Evolutionary conservation across 2,113 vertebrate species (phyloP), one percentile per base, ranked within the genome.

Genomic region (Colossoma macropomum): DNA sequence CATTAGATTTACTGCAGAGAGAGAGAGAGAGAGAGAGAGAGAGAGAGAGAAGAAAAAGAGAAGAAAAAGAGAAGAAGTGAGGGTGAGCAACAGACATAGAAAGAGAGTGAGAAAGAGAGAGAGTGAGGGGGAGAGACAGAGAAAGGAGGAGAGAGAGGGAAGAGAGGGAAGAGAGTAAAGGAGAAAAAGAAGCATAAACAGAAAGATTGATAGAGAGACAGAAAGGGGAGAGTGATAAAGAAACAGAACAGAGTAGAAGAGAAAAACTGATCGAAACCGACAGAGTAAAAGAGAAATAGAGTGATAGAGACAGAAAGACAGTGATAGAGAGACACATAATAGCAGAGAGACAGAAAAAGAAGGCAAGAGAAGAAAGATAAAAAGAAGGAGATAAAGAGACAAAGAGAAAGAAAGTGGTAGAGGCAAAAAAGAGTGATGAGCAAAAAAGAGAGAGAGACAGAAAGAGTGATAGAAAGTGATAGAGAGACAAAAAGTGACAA

Each of bases 1-100:
- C 85, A 80, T 88, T 76, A 60, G 70, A 75, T 71, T 81, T 48
- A 25, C 66, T 72, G 34, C 81, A 28, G 70, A 56, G 68, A 52
- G 50, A 62, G 41, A 60, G 54, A 72, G 63, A 21, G 75, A 78
- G 66, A 30, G 19, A 56, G 45, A 59, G 73, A 32, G 77, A 66
- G 23, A 12, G 70, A 77, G 66, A 25, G n/a, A n/a, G n/a, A 23
- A 50, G 30, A 70, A 54, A 81, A 62, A 19, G 69, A 79, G 8
- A 30, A 56, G 54, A 56, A 23, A 23, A 23, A 56, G 19, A 56
- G 54, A 21, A 16, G 4, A 16, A 56, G 2, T 1, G 54, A 2
- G 7, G 11, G 1, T 1, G 54, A 56, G 54, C 4, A 16, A 38
- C 7, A 38, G 52, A 19, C 1, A 56, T 2, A 21, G 52, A 3